Conservation (phyloP, 1,140 invertebrate genomes). For the Drosophila simulans region DNA sequence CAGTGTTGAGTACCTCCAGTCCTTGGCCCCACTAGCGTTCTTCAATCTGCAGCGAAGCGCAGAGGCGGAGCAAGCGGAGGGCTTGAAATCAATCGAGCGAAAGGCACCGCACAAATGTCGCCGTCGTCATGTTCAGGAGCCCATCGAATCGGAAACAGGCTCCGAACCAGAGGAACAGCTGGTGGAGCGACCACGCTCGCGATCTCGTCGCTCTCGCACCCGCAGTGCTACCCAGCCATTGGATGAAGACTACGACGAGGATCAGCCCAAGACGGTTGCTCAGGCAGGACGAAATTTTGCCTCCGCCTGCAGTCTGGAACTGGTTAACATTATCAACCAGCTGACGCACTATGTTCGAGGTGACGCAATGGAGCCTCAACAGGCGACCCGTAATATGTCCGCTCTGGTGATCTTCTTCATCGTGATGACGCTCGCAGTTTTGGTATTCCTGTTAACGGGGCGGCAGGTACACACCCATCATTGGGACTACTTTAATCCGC, state of each 20-base stretch:
- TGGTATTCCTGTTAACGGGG: conserved; percentile 85
- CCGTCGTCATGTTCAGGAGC: conserved; percentile 69
- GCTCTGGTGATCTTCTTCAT: conserved; percentile 90
- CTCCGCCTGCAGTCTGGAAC: conserved; percentile 87
- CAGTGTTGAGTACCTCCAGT: conserved; percentile 86
- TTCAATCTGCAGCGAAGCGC: conserved; percentile 84
- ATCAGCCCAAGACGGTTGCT: conserved; percentile 85
- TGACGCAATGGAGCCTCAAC: conserved; percentile 75
- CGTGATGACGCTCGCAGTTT: conserved; percentile 89
- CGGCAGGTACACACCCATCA: conserved; percentile 90
- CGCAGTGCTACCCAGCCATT: conserved; percentile 80
- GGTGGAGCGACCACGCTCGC: conserved; percentile 76
- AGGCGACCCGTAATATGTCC: conserved; percentile 87
- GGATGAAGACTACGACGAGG: conserved; percentile 69
- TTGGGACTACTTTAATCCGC: conserved; percentile 94
- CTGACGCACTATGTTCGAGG: conserved; percentile 88
- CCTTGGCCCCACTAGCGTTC: conserved; percentile 81
- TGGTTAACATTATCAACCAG: conserved; percentile 88
- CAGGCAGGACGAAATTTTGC: conserved; percentile 89
- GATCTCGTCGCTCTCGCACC: conserved; percentile 76
- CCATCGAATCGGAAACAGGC: conserved; percentile 48
- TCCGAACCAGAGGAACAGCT: conserved; percentile 75
- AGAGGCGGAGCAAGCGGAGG: conserved; percentile 76
- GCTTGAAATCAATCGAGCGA: conserved; percentile 36
- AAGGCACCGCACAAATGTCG: conserved; percentile 71